Conservation (phyloP, 2,797 vertebrate species). For the Oreortyx pictus region DNA sequence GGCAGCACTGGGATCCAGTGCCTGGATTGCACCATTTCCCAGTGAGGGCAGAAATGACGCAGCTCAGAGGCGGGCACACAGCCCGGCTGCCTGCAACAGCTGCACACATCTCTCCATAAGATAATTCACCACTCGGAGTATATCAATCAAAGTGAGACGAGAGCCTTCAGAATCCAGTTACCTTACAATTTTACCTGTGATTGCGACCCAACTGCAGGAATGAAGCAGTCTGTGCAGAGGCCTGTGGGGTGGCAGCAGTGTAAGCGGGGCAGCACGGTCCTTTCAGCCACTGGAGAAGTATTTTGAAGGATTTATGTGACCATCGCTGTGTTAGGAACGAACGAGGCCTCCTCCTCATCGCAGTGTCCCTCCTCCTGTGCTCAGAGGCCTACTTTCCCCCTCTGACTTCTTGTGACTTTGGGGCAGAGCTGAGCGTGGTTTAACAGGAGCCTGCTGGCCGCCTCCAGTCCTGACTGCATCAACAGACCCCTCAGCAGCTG, state of each 20-base stretch:
- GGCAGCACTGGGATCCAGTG: too few relatives aligned
- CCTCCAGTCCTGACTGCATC: not conserved
- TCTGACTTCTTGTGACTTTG: not conserved
- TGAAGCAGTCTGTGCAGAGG: not conserved
- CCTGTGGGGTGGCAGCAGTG: not conserved
- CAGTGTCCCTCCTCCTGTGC: not conserved
- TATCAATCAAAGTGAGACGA: not conserved
- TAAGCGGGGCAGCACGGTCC: not conserved
- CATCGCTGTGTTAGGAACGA: not conserved
- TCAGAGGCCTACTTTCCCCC: not conserved
- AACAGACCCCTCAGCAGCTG: not conserved
- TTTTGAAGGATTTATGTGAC: not conserved
- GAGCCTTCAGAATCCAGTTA: not conserved
- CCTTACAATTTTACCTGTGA: not conserved
- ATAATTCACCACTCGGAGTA: not conserved
- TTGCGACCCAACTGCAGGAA: not conserved
- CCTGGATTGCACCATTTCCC: not conserved
- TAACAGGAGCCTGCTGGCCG: not conserved
- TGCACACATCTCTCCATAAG: not conserved
- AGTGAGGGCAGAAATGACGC: not conserved
- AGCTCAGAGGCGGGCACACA: not conserved
- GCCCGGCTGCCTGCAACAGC: accelerated
- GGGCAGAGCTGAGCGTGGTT: not conserved
- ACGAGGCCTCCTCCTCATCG: accelerated
- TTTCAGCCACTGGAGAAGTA: not conserved